phyloP scores from a whole-genome alignment of 2,888 invertebrate species.

The Chorisops tibialis region DNA sequence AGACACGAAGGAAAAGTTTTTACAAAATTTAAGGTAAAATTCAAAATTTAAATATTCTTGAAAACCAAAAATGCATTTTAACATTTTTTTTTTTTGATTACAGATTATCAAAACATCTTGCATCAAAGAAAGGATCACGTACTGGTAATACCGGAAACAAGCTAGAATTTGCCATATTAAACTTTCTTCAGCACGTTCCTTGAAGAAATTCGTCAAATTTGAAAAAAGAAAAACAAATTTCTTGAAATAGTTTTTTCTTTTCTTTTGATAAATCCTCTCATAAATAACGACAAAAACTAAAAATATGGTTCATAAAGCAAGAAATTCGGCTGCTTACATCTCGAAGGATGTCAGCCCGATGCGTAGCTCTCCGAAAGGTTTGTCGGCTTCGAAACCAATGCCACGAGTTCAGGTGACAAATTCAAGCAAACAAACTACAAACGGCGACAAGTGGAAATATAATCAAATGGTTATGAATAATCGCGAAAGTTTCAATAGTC shows the following conservation, averaged over 20 bases:
- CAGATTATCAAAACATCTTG: slow-evolving; percentile 48
- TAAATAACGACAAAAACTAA: background rate
- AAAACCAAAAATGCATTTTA: slow-evolving; percentile 1
- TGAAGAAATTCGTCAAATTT: slow-evolving; percentile 37
- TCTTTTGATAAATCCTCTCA: background rate
- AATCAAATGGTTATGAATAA: slow-evolving; percentile 48
- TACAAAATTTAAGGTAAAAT: slow-evolving; percentile 49
- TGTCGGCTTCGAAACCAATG: slow-evolving; percentile 27
- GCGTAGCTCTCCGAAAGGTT: slow-evolving; percentile 17
- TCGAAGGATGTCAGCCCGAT: slow-evolving; percentile 30
- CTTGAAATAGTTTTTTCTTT: too few species aligned
- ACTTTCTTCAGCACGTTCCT: slow-evolving; percentile 50
- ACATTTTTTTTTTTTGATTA: background rate
- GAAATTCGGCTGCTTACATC: slow-evolving; percentile 19
- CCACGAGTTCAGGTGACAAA: slow-evolving; percentile 31
- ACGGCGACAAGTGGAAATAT: slow-evolving; percentile 48
- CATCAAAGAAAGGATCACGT: slow-evolving; percentile 48
- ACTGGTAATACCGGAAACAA: slow-evolving; percentile 51
- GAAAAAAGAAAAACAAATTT: background rate
- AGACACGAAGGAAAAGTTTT: slow-evolving; percentile 49
- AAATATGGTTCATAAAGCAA: slow-evolving; percentile 32
- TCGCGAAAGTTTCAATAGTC: slow-evolving; percentile 46
- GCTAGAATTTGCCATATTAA: slow-evolving; percentile 50
- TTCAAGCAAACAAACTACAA: slow-evolving; percentile 7
- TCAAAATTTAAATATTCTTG: background rate